Conservation (phyloP, 2,888 invertebrate genomes). For the Stenoptilia bipunctidactyla region DNA sequence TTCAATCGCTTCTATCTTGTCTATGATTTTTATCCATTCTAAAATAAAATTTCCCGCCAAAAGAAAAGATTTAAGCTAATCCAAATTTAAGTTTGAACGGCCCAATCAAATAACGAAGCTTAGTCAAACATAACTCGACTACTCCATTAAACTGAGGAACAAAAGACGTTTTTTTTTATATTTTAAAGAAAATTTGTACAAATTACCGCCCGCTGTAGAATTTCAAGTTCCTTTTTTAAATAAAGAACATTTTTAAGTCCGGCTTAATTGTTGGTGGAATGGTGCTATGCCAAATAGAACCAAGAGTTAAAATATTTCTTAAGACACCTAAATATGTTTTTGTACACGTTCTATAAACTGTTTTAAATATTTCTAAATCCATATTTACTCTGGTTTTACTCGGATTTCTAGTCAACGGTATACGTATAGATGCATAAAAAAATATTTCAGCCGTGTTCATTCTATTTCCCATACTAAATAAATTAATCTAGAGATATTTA, state of each 20-base stretch:
- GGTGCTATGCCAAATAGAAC: slow-evolving; percentile 20
- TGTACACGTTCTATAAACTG: no score
- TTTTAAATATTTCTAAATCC: no score
- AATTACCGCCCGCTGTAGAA: slow-evolving; percentile 51
- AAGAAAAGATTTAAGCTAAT: slow-evolving; percentile 10
- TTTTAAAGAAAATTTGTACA: slow-evolving; percentile 57
- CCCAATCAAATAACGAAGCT: slow-evolving; percentile 23
- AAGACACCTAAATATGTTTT: no score
- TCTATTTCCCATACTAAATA: no score
- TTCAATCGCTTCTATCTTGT: no score
- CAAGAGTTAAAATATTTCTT: background rate
- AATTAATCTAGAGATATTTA: no score
- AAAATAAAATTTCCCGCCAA: no score
- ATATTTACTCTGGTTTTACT: no score
- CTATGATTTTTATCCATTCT: no score
- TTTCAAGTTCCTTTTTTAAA: slow-evolving; percentile 40
- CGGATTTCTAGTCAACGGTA: no score
- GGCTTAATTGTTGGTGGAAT: slow-evolving; percentile 55
- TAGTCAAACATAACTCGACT: slow-evolving; percentile 53
- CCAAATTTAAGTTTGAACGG: slow-evolving; percentile 18
- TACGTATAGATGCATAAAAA: no score
- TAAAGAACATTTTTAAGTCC: slow-evolving; percentile 48
- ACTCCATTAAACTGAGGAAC: slow-evolving; percentile 52
- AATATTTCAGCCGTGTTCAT: no score
- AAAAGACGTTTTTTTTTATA: slow-evolving; percentile 27